Evolutionary conservation across 37 sponge, comb jelly and placozoan genomes (phyloP), one percentile per base, ranked within the genome.

Genomic region (Ephydatia muelleri): DNA sequence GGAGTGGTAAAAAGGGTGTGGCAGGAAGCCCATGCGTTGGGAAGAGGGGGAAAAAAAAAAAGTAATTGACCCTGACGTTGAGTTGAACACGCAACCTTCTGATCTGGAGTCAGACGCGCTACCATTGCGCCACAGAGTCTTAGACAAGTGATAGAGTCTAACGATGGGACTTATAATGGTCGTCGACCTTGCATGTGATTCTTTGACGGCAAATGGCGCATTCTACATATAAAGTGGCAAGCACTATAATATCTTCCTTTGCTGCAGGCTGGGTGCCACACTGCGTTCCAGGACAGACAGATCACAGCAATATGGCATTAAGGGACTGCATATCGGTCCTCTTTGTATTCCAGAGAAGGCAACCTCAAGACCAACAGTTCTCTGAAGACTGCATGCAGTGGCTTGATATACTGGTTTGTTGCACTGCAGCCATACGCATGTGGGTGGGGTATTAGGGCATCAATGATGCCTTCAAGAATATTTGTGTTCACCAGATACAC

Each of bases 71-170:
- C 86, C 86, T 47, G 91, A 91, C 90, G 86, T n/a, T 86, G 91
- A 91, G 86, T 91, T 72, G 91, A 91, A 91, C 91, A 86, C 91
- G 91, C 91, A 91, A 85, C 86, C 91, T 91, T 91, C 91, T 91
- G 91, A 91, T 91, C 91, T 91, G 91, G 91, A 91, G 86, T 91
- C 91, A 91, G 91, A 91, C 91, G 91, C 91, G 86, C 91, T 91
- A 91, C 91, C 91, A 83, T 91, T 91, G 86, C 86, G 91, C 91
- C 86, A 91, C 91, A 47, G 86, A 91, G 91, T 91, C 91, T n/a
- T n/a, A n/a, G n/a, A 57, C n/a, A n/a, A n/a, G n/a, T n/a, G n/a
- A n/a, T n/a, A n/a, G n/a, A n/a, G n/a, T n/a, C n/a, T n/a, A n/a
- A n/a, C n/a, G n/a, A n/a, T n/a, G n/a, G n/a, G n/a, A n/a, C n/a